Conservation (phyloP, 2,797 vertebrate genomes). For the Echeneis naucrates region DNA sequence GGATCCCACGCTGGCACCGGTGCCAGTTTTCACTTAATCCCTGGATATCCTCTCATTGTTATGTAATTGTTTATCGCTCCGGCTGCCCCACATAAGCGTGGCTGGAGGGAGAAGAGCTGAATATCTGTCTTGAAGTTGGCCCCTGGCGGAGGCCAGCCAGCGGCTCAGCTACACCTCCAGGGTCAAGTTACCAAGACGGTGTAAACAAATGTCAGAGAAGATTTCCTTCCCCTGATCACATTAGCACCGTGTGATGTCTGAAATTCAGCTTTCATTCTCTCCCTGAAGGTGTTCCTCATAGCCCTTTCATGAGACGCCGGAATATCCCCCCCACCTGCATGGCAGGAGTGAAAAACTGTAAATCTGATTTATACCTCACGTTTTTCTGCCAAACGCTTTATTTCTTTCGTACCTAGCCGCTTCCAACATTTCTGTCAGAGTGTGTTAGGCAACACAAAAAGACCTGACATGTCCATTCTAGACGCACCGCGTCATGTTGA, state of each 20-base stretch:
- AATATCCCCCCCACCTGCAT: neutral
- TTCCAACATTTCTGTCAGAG: neutral
- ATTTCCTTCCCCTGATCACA: neutral
- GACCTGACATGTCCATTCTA: conserved; percentile 23
- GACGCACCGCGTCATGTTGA: conserved; percentile 1
- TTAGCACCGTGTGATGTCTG: conserved; percentile 16
- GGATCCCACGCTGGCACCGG: conserved; percentile 26
- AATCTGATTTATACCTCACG: neutral
- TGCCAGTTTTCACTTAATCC: conserved; percentile 60
- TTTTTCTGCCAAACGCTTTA: neutral
- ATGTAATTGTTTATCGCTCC: conserved; percentile 68
- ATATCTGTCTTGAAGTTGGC: conserved; percentile 56
- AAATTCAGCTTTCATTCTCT: conserved; percentile 3
- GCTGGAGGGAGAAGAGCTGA: conserved; percentile 26
- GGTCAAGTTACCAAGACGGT: conserved; percentile 5
- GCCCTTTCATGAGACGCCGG: neutral
- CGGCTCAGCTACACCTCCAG: neutral
- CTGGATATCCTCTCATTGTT: conserved; percentile 70
- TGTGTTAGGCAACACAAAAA: neutral
- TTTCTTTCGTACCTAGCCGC: neutral
- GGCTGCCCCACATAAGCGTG: conserved; percentile 44
- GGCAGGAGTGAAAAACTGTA: neutral
- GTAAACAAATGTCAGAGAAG: neutral
- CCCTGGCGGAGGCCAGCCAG: conserved; percentile 7
- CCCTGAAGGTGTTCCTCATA: conserved; percentile 7